Evolutionary conservation across 2,113 vertebrate genomes (phyloP), one percentile per base, ranked within the genome.

Genomic region (Rhabdomys dilectus): DNA sequence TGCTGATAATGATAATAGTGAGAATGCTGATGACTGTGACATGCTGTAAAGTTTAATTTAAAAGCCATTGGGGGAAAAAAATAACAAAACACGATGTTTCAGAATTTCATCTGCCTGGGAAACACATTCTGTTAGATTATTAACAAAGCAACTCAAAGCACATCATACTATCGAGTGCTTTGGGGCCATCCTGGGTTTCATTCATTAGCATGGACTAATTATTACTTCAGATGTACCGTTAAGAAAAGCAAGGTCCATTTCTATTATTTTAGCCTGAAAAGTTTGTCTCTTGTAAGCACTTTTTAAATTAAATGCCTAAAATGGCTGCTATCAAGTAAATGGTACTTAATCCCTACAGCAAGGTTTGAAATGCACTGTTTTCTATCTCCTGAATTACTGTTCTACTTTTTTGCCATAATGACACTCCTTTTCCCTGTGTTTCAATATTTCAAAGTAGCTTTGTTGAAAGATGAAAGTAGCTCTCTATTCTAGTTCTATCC

Each of bases 161-260:
- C 88, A 96, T 91, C 80, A 82, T 62, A 58, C 24, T 94, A 56
- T n/a, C 76, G 73, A 96, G 97, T 97, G 90, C 77, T 93, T 53
- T 90, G 51, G 76, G 92, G 58, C 78, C 95, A 81, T 68, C 78
- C 60, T 60, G 7, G 39, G 85, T 93, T 98, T 96, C 75, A 66
- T 42, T 97, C 62, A 73, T 53, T 68, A 88, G 10, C 73, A 56
- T 97, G 96, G 97, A 94, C 98, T 98, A 98, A 92, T 98, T 98
- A 94, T 97, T 90, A 91, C 80, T 91, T 97, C 95, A 96, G 87
- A 96, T 96, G 91, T 89, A 96, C 93, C 86, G 91, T 72, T 97
- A 48, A 94, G 73, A 85, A 95, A 17, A 89, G 88, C 73, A 91
- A 85, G 97, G 72, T 97, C 0, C 62, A 42, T 89, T 89, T 96